Base-by-base conservation (phyloP, 1,140 invertebrate genomes). In the Onthophagus taurus region DNA sequence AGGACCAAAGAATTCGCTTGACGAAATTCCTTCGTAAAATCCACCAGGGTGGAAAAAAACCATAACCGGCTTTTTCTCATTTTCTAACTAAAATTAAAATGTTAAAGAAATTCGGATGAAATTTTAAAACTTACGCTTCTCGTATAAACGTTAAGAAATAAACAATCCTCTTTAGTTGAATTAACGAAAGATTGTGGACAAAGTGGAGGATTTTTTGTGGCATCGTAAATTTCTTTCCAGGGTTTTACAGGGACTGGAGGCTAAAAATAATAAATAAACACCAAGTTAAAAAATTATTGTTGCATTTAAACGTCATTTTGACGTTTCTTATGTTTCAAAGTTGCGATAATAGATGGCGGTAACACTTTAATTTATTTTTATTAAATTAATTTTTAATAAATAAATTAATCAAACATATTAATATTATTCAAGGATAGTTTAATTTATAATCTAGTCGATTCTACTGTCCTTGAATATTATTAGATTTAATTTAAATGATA, bases 81-180 rank as follows among this genome's bases (percentile, higher is more conserved):
- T 53, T 35, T 57, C 47, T 23, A 61, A 38, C 59, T 60, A 34
- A 48, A 45, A 31, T 16, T 21, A 42, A 18, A 44, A 21, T 6
- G 9, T 4, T 36, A 36, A 8, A 19, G 13, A n/a, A 13, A 9
- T 33, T 14, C 14, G 13, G 2, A 33, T 14, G 17, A n/a, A 2
- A 21, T 5, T n/a, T n/a, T n/a, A n/a, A n/a, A n/a, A n/a, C 59
- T 20, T 43, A 69, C 56, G 36, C 63, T 61, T 2, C 70, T 71
- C 1, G 75, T 72, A 54, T 79, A 83, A 12, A 83, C 71, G 52
- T 83, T 83, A 7, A 84, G 49, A 0, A 70, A 63, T 4, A 87
- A 64, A 56, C 83, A 85, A 57, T 87, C 81, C 57, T 87, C 83
- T 31, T 65, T 67, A 31, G 69, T 69, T 3, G 75, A 72, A 1